Evolutionary conservation across 2,888 invertebrate species (phyloP), one percentile per base, ranked within the genome.

Genomic region (Leistus spinibarbis): DNA sequence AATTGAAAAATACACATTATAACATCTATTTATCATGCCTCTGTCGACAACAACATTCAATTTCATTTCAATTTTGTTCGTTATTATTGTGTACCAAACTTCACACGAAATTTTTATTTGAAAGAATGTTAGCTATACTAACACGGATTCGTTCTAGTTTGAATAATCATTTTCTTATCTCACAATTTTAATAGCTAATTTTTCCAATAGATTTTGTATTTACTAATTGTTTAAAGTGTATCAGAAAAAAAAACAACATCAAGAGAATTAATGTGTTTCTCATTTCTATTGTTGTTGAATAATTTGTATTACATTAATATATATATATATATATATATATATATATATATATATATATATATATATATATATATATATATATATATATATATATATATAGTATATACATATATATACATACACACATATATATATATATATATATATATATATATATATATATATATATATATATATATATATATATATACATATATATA

Each of bases 381-480:
- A 24, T 24, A 24, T 24, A 24, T 4, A 24, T 24, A 24, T 24
- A 24, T 24, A 24, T 24, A 24, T 24, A 24, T 24, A 24, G 24
- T 24, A 24, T 24, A 24, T 24, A 24, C 7, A 24, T 24, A 24
- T 24, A 24, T 3, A 24, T 24, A 24, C 7, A 24, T 24, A 24
- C 7, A 24, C 7, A 24, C 7, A 24, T 68, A 68, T 53, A 68
- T 54, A 68, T 54, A 60, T 60, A 65, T 65, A 65, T 65, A 65
- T 65, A 65, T 65, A 65, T 65, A 65, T 65, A 65, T 65, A 65
- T 65, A 65, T 65, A 65, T 65, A 65, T 65, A 65, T 65, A 65
- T 65, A 65, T 65, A 65, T 65, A 65, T 65, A 65, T 65, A 65
- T 3, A 22, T 20, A 65, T 65, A 5, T 13, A 24, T 23, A 23